These are phyloP conservation scores for Girardinus metallicus DNA, from an alignment of 2,797 vertebrate genomes.

Conservation along the genomic window DNA sequence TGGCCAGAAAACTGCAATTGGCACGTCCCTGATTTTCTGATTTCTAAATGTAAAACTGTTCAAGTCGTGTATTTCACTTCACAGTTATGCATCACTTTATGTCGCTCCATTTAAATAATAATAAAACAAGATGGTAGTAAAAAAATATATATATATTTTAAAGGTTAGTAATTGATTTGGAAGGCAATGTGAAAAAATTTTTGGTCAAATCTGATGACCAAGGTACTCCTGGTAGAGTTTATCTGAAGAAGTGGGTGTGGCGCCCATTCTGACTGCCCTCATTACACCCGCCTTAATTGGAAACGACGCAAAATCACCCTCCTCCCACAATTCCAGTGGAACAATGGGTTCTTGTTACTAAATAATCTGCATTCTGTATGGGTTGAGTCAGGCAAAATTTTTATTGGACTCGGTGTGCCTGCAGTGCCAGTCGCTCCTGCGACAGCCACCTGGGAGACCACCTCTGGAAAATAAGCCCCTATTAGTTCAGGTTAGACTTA, in stretches of 20 bases:
- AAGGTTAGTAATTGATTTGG: background rate
- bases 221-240: constrained; percentile 5
- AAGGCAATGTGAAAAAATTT: too few species aligned
- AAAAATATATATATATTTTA: too few species aligned
- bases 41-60: background rate
- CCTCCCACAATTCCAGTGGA: constrained; percentile 20
- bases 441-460: constrained; percentile 81
- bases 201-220: background rate
- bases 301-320: constrained; percentile 55
- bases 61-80: background rate
- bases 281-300: constrained; percentile 74
- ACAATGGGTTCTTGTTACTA: constrained; percentile 77
- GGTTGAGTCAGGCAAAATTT: constrained; percentile 57
- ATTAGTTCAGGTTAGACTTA: constrained; percentile 84
- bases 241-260: constrained; percentile 30
- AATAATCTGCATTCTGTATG: constrained; percentile 39
- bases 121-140: background rate
- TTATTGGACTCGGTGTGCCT: constrained; percentile 43
- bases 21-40: too few species aligned
- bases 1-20: too few species aligned
- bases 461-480: constrained; percentile 77
- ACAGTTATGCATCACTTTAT: background rate
- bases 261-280: constrained; percentile 54
- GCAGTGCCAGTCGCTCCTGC: constrained; percentile 67
- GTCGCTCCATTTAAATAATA: background rate